Evolutionary conservation across 2,797 vertebrate genomes (phyloP).

Genomic region (Erpetoichthys calabaricus): DNA sequence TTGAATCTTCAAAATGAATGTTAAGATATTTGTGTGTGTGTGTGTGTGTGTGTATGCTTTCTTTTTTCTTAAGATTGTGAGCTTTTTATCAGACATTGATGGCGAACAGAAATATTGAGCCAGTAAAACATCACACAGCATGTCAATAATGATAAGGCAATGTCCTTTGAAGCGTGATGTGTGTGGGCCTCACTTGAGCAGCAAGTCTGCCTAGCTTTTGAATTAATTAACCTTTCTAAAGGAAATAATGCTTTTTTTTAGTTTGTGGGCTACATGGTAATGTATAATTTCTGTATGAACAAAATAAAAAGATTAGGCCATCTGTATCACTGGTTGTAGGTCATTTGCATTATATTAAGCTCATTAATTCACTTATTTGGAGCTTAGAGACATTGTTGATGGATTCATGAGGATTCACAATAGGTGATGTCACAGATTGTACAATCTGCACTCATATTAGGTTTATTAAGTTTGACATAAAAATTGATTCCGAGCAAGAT

Average conservation of each 20-base stretch:
- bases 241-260: background rate
- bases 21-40: background rate
- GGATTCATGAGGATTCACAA: too few relatives aligned
- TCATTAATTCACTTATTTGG: too few relatives aligned
- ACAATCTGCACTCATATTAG: too few relatives aligned
- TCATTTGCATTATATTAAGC: too few relatives aligned
- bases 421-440: too few relatives aligned
- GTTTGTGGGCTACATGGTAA: background rate
- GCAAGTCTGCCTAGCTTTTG: background rate
- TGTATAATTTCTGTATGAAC: background rate
- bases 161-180: constrained; percentile 1
- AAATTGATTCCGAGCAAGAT: too few relatives aligned
- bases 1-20: background rate
- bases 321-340: too few relatives aligned
- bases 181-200: constrained; percentile 5
- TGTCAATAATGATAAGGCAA: constrained; percentile 1
- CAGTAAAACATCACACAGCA: constrained; percentile 1
- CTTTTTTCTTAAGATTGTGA: background rate
- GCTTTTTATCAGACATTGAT: background rate
- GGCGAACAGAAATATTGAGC: background rate
- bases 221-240: constrained; percentile 3
- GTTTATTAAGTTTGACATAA: too few relatives aligned
- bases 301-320: too few relatives aligned
- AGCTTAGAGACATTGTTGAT: too few relatives aligned
- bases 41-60: background rate